Evolutionary conservation across 2,888 invertebrate species (phyloP).

Genomic region (Xestia c-nigrum): DNA sequence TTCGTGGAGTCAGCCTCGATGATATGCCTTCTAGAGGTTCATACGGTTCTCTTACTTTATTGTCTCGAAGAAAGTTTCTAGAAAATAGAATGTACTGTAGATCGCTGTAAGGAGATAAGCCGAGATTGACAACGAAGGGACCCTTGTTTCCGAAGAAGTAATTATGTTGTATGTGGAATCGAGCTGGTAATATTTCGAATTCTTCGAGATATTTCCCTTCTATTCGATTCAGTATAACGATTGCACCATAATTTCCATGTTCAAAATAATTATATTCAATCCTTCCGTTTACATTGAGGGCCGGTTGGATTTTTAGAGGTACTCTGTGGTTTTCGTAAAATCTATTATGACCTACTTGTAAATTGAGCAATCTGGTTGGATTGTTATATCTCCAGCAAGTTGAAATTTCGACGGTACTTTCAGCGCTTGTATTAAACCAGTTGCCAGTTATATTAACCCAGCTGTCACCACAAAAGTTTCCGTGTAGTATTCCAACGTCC

Average conservation of each 20-base stretch:
- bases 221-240: slow-evolving; percentile 95
- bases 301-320: slow-evolving; percentile 95
- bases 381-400: slow-evolving; percentile 94
- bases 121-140: slow-evolving; percentile 96
- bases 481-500: slow-evolving; percentile 96
- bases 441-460: slow-evolving; percentile 98
- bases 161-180: slow-evolving; percentile 95
- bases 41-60: slow-evolving; percentile 96
- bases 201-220: slow-evolving; percentile 93
- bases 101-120: slow-evolving; percentile 96
- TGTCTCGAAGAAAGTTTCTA: slow-evolving; percentile 96
- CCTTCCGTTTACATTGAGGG: slow-evolving; percentile 93
- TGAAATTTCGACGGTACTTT: slow-evolving; percentile 95
- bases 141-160: slow-evolving; percentile 97
- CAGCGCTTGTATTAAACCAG: slow-evolving; percentile 94
- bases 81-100: slow-evolving; percentile 96
- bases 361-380: slow-evolving; percentile 87
- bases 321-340: slow-evolving; percentile 94
- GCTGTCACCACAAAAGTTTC: slow-evolving; percentile 97
- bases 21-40: slow-evolving; percentile 92
- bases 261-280: slow-evolving; percentile 97
- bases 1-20: slow-evolving; percentile 95
- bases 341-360: slow-evolving; percentile 96
- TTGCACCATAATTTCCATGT: slow-evolving; percentile 95
- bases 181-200: slow-evolving; percentile 93